Conservation (phyloP, 2,113 vertebrate species). For the Oryzias woworae region DNA sequence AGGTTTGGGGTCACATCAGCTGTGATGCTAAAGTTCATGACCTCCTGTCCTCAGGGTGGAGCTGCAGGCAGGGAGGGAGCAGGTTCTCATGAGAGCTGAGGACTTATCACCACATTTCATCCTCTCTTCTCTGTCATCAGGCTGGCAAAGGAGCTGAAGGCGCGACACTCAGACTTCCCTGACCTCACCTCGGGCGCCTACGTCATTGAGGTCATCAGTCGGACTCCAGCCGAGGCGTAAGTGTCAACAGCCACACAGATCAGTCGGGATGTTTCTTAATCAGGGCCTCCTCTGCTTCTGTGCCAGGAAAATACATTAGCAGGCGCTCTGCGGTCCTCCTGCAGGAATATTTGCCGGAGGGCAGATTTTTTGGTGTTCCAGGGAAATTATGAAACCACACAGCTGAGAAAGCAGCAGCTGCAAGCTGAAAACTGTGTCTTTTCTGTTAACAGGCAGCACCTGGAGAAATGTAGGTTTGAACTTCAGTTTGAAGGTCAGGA, state of each 20-base stretch:
- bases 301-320: neutral
- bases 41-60: too few relatives aligned
- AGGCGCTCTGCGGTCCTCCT: neutral
- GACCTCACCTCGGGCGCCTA: conserved; percentile 92
- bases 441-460: too few relatives aligned
- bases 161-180: conserved; percentile 87
- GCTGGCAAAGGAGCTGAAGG: conserved; percentile 91
- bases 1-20: too few relatives aligned
- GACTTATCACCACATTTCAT: neutral
- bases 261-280: too few relatives aligned
- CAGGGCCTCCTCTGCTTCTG: neutral
- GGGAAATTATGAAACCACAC: neutral
- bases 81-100: neutral
- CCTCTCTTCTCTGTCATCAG: conserved; percentile 62
- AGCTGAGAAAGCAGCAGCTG: conserved; percentile 17
- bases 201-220: conserved; percentile 93
- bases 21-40: too few relatives aligned
- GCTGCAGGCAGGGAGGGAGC: too few relatives aligned
- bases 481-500: too few relatives aligned
- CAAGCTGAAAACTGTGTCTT: neutral
- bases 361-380: neutral
- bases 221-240: conserved; percentile 93
- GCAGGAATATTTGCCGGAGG: neutral
- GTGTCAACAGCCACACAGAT: conserved; percentile 31
- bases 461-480: too few relatives aligned